Evolutionary conservation across 2,113 vertebrate genomes (phyloP).

Genomic region (Paradoxurus hermaphroditus): DNA sequence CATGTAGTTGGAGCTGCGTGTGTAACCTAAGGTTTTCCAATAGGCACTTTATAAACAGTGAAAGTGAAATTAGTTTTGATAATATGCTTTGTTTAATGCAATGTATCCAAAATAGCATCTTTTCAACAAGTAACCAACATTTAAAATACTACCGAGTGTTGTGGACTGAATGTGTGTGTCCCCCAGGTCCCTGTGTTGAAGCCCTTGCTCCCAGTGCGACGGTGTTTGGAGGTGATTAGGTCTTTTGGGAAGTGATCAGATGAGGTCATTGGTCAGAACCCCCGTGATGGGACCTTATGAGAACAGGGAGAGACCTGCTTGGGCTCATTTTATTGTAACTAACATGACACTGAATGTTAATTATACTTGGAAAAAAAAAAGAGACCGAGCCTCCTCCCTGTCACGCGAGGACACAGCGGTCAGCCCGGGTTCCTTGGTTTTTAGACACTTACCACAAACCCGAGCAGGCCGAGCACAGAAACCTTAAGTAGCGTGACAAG

Average conservation of each 20-base stretch:
- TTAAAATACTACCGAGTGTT: neutral
- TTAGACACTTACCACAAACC: rapidly evolving
- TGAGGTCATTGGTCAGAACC: neutral
- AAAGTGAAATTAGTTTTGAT: neutral
- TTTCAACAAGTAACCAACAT: neutral
- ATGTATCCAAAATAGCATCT: neutral
- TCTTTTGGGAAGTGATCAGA: neutral
- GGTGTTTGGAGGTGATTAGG: neutral
- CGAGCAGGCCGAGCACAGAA: neutral
- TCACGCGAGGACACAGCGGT: neutral
- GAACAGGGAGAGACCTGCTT: neutral
- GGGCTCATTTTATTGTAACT: neutral
- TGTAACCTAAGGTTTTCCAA: neutral
- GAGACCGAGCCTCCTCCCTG: neutral
- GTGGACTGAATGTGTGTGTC: neutral
- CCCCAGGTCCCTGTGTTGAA: neutral
- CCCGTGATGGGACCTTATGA: neutral
- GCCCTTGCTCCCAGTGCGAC: no score
- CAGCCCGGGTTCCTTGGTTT: neutral
- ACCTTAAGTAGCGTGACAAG: neutral
- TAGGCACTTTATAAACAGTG: neutral
- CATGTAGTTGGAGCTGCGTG: rapidly evolving
- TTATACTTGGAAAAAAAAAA: neutral
- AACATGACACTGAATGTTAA: neutral
- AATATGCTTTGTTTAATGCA: neutral